phyloP scores from a whole-genome alignment of 1,140 invertebrate species.

The Micrasema longulum region DNA sequence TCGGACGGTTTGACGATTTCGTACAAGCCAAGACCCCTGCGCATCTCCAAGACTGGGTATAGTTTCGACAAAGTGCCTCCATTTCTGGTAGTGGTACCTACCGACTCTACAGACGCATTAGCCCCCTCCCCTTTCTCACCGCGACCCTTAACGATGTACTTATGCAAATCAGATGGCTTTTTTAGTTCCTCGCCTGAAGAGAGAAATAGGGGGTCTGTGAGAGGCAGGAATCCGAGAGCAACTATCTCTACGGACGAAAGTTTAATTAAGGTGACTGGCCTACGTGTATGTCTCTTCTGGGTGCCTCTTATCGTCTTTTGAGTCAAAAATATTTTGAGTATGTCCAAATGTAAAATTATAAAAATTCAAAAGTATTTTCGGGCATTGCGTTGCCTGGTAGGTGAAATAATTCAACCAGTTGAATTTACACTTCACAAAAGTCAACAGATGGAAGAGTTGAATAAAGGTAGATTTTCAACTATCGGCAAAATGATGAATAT shows the following conservation, averaged over 20 bases:
- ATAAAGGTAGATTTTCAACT: no score
- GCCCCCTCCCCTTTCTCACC: conserved; percentile 24
- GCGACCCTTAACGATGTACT: conserved; percentile 53
- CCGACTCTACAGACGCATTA: conserved; percentile 1
- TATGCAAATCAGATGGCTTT: conserved; percentile 56
- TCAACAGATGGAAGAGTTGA: no score
- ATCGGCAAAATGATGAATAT: no score
- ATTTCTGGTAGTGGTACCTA: not conserved
- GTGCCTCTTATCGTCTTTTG: not conserved
- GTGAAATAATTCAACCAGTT: no score
- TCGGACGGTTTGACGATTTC: no score
- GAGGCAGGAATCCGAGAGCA: not conserved
- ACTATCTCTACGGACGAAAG: conserved; percentile 9
- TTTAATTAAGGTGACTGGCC: conserved; percentile 40
- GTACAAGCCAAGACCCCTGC: no score
- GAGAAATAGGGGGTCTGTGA: not conserved
- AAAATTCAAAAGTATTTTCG: no score
- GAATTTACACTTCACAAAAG: no score
- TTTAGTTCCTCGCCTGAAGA: conserved; percentile 50
- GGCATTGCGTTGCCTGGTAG: no score
- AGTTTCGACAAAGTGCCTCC: conserved; percentile 15
- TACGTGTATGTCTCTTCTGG: conserved; percentile 24
- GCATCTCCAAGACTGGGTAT: not conserved
- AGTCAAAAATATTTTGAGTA: no score
- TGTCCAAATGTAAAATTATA: no score